A percentile compares a stretch with the other conserved stretches of the same genome.
Conservation (phyloP, 2,888 invertebrate genomes). For the Tinea pellionella region DNA sequence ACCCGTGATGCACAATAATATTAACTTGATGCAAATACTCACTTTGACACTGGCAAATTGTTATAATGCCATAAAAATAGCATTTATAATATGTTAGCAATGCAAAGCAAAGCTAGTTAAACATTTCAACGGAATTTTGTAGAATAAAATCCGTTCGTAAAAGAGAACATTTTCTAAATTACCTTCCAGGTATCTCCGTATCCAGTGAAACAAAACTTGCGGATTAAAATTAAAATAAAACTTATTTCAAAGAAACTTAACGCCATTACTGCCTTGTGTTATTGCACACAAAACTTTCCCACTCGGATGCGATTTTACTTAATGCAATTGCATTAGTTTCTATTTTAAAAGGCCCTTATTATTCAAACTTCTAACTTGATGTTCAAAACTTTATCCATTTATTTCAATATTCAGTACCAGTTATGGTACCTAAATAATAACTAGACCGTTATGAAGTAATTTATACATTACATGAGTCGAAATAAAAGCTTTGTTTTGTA, state of each 20-base stretch:
- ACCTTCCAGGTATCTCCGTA: neutral
- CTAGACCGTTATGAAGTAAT: neutral
- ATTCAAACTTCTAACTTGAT: slow-evolving; percentile 44
- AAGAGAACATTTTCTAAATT: no score
- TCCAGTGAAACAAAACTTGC: neutral
- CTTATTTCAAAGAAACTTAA: neutral
- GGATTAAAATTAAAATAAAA: neutral
- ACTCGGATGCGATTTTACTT: slow-evolving; percentile 38
- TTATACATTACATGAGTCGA: neutral
- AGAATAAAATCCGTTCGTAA: no score
- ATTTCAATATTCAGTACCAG: slow-evolving; percentile 45
- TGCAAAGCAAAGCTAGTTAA: no score
- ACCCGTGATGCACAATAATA: no score
- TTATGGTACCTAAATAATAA: neutral
- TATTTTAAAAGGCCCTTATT: slow-evolving; percentile 37
- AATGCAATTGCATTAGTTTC: slow-evolving; percentile 40
- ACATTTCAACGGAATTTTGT: no score
- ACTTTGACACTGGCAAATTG: no score
- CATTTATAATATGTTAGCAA: no score
- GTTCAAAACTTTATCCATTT: slow-evolving; percentile 44
- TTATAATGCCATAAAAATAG: no score
- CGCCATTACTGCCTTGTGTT: slow-evolving; percentile 14
- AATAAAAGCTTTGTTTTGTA: no score
- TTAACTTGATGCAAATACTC: no score
- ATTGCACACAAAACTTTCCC: slow-evolving; percentile 26